Evolutionary conservation across 2,797 vertebrate genomes (phyloP).

Genomic region (Mus caroli): DNA sequence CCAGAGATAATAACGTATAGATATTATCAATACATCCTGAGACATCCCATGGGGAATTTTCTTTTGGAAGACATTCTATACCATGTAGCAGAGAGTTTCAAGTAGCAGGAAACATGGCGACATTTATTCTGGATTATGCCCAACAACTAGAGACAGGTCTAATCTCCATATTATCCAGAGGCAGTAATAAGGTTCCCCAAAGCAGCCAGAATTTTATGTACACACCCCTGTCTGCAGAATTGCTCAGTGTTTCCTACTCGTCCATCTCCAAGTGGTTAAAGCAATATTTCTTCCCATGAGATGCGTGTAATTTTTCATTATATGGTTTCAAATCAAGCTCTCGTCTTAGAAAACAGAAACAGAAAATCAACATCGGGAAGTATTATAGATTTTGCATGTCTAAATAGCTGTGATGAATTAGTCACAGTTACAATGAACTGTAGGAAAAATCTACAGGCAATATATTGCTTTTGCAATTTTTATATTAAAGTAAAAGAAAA

Average conservation of each 20-base stretch:
- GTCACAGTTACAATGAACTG: slow-evolving; percentile 84
- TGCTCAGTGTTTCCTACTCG: background rate
- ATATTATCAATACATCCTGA: background rate
- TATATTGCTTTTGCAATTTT: slow-evolving; percentile 85
- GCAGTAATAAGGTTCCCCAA: background rate
- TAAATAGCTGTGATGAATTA: slow-evolving; percentile 86
- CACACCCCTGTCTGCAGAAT: background rate
- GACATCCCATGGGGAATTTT: background rate
- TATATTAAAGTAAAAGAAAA: slow-evolving; percentile 83
- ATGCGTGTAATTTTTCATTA: slow-evolving; percentile 80
- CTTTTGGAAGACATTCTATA: slow-evolving; percentile 15
- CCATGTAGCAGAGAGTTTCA: background rate
- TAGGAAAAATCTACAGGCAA: slow-evolving; percentile 82
- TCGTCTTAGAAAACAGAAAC: slow-evolving; percentile 81
- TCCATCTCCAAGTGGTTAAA: slow-evolving; percentile 74
- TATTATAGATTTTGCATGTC: slow-evolving; percentile 85
- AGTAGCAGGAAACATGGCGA: background rate
- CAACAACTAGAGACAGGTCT: background rate
- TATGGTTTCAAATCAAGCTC: slow-evolving; percentile 83
- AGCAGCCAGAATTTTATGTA: background rate
- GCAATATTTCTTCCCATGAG: slow-evolving; percentile 67
- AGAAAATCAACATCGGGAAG: slow-evolving; percentile 75
- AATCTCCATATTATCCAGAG: background rate
- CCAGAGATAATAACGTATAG: background rate
- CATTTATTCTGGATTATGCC: slow-evolving; percentile 36